Evolutionary conservation across 2,113 vertebrate genomes (phyloP), one percentile per base, ranked within the genome.

Genomic region (Nannobrachium achirus): DNA sequence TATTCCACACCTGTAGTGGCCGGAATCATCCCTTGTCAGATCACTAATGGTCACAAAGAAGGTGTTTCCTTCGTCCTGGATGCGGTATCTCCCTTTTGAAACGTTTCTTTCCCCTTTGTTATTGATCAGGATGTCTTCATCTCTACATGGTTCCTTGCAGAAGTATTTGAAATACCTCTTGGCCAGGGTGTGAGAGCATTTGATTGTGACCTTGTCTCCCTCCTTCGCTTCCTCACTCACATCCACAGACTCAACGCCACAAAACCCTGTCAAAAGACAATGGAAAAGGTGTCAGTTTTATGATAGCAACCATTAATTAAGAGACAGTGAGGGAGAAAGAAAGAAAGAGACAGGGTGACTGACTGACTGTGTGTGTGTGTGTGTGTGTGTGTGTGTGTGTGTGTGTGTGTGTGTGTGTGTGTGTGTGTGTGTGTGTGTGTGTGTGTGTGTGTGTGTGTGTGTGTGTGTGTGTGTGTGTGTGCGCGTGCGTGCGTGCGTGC

Each of bases 1-100:
- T 8, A 86, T 53, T 25, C 82, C 87, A 69, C 88, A 86, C 53
- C 39, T 63, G 63, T 90, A 90, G 1, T 1, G 44, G 49, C 83
- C 86, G 0, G 75, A 11, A 61, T 91, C 89, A 0, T 15, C 15
- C 3, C 1, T 0, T 1, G 10, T 44, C 67, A 89, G 65, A 0
- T 4, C 0, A 16, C 0, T 75, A 44, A 91, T 89, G 16, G 60
- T 61, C 10, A 89, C 75, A 0, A 1, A 1, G 20, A 91, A 86
- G 0, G 20, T 77, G 64, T 80, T 82, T 38, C 83, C 81, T 1
- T 57, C 0, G 40, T 89, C 78, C 15, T 0, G 0, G 1, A 89
- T 69, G 0, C n/a, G 41, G 74, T 82, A 87, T 49, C 50, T 87
- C 0, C 0, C 0, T 1, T 62, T 46, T 33, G 38, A 38, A 6